Base-by-base conservation (phyloP, 2,113 vertebrate species). In the Rynchops niger region DNA sequence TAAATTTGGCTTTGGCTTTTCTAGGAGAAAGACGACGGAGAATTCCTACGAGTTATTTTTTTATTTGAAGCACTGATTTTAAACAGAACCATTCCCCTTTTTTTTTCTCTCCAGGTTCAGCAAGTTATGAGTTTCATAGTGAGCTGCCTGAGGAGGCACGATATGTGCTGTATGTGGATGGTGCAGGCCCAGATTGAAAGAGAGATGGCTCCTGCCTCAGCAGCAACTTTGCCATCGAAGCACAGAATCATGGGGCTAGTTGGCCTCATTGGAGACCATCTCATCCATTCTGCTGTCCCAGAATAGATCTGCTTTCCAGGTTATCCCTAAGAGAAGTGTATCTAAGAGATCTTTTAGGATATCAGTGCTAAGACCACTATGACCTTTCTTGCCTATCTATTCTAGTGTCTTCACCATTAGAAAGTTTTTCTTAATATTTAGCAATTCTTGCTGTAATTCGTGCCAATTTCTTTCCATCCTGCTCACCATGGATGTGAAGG, bases 1-100 rank as follows among this genome's bases (percentile, higher is more conserved):
- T 74, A 86, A 73, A 91, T 88, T 90, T 92, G 70, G 49, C 88
- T 93, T 93, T 83, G 42, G 23, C 26, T 90, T 80, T 93, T 91
- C 38, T 69, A 78, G 83, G 43, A 90, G 63, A 77, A 86, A 81
- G 80, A 56, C 53, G 56, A 82, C 69, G 92, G 72, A 95, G n/a
- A 90, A 92, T 81, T 86, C 55, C 18, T 62, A 4, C 13, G 32
- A 66, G 40, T 49, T 93, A 26, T 79, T 89, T 95, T 95, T 92
- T 78, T 7, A 84, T 83, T 74, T 71, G 61, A 90, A 84, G 65
- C 9, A 12, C 32, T 92, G 36, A 40, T 79, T 94, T 86, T 86
- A 59, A 81, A 61, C 18, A 84, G 34, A 89, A 79, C 3, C 15
- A 3, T 42, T 78, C 7, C 14, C 4, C 50, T 71, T 74, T 82